Evolutionary conservation across 2,113 vertebrate species (phyloP).

Genomic region (Xyliphius kryptos): DNA sequence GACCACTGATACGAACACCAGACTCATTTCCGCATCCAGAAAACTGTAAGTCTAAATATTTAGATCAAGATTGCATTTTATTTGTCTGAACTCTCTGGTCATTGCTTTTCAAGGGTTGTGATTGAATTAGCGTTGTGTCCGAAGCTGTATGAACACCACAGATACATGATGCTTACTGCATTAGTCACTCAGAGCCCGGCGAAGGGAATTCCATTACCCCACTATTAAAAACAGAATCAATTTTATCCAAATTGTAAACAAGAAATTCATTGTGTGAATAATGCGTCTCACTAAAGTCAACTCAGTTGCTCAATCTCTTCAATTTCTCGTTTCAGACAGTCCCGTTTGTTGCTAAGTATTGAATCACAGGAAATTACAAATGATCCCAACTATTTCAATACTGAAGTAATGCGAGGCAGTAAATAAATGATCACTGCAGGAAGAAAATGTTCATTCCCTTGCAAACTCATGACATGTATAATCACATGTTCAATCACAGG

Average conservation of each 20-base stretch:
- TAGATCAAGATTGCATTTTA: slow-evolving; percentile 35
- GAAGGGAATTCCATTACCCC: slow-evolving; percentile 39
- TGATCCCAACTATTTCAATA: slow-evolving; percentile 29
- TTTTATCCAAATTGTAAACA: slow-evolving; percentile 36
- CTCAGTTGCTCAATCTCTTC: background rate
- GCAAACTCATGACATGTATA: slow-evolving; percentile 7
- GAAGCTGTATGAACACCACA: slow-evolving; percentile 30
- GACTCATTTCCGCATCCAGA: too few relatives aligned
- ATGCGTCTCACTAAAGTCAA: slow-evolving; percentile 25
- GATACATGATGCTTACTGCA: slow-evolving; percentile 38
- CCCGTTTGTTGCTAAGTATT: slow-evolving; percentile 5
- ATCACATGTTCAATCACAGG: slow-evolving; percentile 2
- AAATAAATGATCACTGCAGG: slow-evolving; percentile 16
- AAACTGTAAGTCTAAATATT: background rate
- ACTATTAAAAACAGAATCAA: slow-evolving; percentile 42
- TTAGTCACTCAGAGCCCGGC: slow-evolving; percentile 37
- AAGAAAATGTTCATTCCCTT: slow-evolving; percentile 9
- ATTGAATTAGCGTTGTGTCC: slow-evolving; percentile 41
- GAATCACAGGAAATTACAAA: slow-evolving; percentile 32
- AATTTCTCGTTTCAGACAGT: slow-evolving; percentile 6
- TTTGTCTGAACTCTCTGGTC: slow-evolving; percentile 14
- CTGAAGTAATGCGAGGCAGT: slow-evolving; percentile 16
- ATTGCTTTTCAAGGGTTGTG: slow-evolving; percentile 10
- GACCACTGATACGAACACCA: too few relatives aligned
- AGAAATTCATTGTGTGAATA: slow-evolving; percentile 28